phyloP scores from a whole-genome alignment of 2,113 vertebrate genomes.

The Tinamus guttatus region DNA sequence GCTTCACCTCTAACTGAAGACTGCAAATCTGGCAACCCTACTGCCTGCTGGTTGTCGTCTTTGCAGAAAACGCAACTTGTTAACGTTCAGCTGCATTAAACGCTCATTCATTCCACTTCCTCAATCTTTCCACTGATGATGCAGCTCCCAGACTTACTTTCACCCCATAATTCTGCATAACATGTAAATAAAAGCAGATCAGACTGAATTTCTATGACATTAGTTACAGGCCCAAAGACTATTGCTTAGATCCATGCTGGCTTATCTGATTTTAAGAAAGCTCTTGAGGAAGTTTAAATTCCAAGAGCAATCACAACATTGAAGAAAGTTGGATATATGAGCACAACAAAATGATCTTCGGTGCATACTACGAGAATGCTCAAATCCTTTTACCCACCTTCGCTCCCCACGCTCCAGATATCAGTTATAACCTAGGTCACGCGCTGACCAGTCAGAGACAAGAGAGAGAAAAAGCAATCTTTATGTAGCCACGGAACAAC shows the following conservation, averaged over 20 bases:
- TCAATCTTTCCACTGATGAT: neutral
- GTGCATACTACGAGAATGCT: neutral
- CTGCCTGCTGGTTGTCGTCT: neutral
- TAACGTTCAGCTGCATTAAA: neutral
- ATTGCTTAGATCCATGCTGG: neutral
- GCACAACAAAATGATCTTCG: neutral
- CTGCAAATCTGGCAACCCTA: neutral
- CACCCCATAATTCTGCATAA: neutral
- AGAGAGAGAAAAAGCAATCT: fast-evolving
- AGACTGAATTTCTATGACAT: no score
- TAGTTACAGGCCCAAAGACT: neutral
- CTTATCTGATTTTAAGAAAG: neutral
- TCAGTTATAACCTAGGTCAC: neutral
- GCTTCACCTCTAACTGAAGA: neutral
- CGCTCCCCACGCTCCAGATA: neutral
- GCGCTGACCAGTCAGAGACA: neutral
- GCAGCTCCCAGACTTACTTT: neutral
- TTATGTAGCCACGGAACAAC: neutral
- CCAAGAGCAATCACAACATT: neutral
- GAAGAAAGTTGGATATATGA: neutral
- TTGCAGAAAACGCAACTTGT: neutral
- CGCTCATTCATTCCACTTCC: neutral
- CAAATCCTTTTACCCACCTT: no score
- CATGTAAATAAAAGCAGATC: no score
- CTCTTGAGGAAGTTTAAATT: neutral